Base-by-base conservation (phyloP, 2,888 invertebrate species). In the Liodrosophila aerea region DNA sequence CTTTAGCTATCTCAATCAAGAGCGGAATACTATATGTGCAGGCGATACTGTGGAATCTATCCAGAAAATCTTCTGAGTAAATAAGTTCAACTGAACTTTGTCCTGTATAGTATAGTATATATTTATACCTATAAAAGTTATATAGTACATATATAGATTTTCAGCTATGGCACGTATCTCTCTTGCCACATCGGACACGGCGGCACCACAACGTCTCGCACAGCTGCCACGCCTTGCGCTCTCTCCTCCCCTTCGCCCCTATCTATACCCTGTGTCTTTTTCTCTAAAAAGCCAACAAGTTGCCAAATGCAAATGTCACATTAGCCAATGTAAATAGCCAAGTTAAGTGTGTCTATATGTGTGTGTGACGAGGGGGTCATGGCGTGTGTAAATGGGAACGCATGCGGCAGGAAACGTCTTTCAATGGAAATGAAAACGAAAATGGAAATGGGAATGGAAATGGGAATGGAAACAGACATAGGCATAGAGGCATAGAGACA, bases 351-450 rank as follows among this genome's bases (percentile, higher is more conserved):
- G 34, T 15, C 22, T n/a, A 12, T 36, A 7, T 7, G 47, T 1
- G 43, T 12, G 30, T 33, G 7, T 29, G 44, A 13, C 9, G 15
- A n/a, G 9, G 37, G 9, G 1, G 9, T 13, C 8, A 11, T 5
- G 7, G 31, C 13, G 22, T 41, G 11, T 29, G 15, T 9, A 18
- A n/a, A 52, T 62, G 62, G 57, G 30, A 68, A 50, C 45, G 50
- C 52, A 34, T 18, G 53, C 39, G 57, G 71, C 80, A 86, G 80
- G 80, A 80, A 80, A 80, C 68, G 80, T 80, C 85, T 80, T 80
- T 80, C 86, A 74, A 82, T 85, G 86, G 75, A 80, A 85, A 78
- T 73, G 77, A 62, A 85, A 78, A 85, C 73, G 81, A 67, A 82
- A 85, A 77, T 78, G 85, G 68, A 68, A 80, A 84, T 83, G 72